These are phyloP conservation scores for Danio jaintianensis DNA, from an alignment of 2,797 vertebrate species.

Conservation along the genomic window DNA sequence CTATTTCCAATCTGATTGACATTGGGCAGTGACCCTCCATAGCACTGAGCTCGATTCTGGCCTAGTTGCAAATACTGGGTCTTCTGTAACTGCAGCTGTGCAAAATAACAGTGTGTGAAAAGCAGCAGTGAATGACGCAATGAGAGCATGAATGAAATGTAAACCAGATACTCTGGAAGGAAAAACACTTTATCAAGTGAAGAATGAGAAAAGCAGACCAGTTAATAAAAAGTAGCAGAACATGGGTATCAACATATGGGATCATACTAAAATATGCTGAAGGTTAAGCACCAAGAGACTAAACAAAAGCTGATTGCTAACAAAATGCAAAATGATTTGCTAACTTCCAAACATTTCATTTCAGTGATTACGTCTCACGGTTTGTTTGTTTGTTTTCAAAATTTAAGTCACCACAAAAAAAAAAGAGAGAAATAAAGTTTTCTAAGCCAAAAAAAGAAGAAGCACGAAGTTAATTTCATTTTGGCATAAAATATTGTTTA, in stretches of 20 bases:
- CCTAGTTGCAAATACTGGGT: constrained; percentile 98
- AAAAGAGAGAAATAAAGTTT: too few relatives aligned
- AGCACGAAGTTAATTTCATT: too few relatives aligned
- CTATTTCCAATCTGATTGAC: constrained; percentile 99
- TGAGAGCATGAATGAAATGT: constrained; percentile 64
- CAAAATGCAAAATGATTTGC: too few relatives aligned
- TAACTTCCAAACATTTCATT: background rate
- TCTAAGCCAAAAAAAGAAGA: too few relatives aligned
- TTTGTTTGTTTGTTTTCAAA: too few relatives aligned
- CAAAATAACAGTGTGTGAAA: constrained; percentile 86
- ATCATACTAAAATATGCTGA: background rate
- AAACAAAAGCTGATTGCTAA: too few relatives aligned
- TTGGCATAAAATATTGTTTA: too few relatives aligned
- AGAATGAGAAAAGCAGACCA: constrained; percentile 46
- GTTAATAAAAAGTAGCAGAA: constrained; percentile 34
- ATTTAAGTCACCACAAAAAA: too few relatives aligned
- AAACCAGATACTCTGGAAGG: constrained; percentile 40
- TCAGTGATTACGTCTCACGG: too few relatives aligned
- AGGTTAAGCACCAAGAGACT: background rate
- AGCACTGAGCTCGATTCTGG: constrained; percentile 97
- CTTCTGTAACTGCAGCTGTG: constrained; percentile 99
- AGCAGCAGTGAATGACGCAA: constrained; percentile 75
- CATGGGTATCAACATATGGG: constrained; percentile 8
- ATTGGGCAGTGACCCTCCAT: constrained; percentile 98
- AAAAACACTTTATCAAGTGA: constrained; percentile 42